Base-by-base conservation (phyloP, 2,888 invertebrate genomes). In the Phyto melanocephala region DNA sequence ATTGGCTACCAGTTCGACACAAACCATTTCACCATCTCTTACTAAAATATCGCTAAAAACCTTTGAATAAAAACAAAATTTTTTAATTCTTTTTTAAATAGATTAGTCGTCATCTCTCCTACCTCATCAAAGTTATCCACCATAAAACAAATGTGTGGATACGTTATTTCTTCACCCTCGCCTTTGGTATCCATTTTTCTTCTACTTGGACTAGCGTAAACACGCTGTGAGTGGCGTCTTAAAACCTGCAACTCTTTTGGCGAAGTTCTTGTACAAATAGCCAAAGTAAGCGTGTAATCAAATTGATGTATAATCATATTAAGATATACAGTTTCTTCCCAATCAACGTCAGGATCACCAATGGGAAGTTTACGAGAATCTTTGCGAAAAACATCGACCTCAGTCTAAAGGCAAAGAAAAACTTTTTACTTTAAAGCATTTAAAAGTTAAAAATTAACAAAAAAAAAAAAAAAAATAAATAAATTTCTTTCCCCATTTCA, bases 101-200 rank as follows among this genome's bases (percentile, higher is more conserved):
- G n/a, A n/a, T n/a, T n/a, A n/a, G n/a, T n/a, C n/a, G n/a, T n/a
- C n/a, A n/a, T n/a, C n/a, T n/a, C n/a, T n/a, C 40, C 60, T 88
- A 96, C 98, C 94, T 99, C 98, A 91, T 99, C 99, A 92, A 99
- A 99, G 92, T 99, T 98, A 92, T 99, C 99, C 81, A 99, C 98
- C 95, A 98, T 98, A 92, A 99, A 99, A 92, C 98, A 99, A 88
- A 99, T 97, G 92, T 98, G 97, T 1, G 99, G 99, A 92, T 99
- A 99, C 50, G 99, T 98, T 92, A 99, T 99, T 92, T 99, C 98
- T 92, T 99, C 99, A 71, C 96, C 95, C 88, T 99, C 99, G 50
- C 99, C 99, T 92, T 99, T 99, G 11, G 97, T 96, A 91, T 98
- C 98, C 98, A 99, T 99, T 92, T 98, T 95, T 88, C 99, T 93